Percentiles rank a stretch among this genome's conserved stretches.
phyloP scores from a whole-genome alignment of 2,888 invertebrate genomes.

The Portevinia maculata region DNA sequence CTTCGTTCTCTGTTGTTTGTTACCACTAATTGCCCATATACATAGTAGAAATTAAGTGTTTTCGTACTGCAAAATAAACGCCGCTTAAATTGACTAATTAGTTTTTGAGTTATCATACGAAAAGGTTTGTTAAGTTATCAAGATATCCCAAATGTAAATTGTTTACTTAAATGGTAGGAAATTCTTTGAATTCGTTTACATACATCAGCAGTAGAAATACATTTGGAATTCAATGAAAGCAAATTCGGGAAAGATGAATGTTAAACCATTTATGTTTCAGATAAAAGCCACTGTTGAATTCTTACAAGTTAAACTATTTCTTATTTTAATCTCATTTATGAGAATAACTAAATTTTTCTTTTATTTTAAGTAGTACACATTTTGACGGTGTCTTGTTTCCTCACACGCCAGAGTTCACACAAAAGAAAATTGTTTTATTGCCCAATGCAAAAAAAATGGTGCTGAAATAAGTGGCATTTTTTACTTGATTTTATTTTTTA shows the following conservation, averaged over 20 bases:
- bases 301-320: too few species aligned
- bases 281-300: too few species aligned
- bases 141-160: constrained; percentile 4
- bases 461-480: constrained; percentile 2
- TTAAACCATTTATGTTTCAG: too few species aligned
- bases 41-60: background rate
- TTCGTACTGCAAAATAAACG: background rate
- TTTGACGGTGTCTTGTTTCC: background rate
- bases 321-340: background rate
- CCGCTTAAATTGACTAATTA: background rate
- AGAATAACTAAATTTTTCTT: background rate
- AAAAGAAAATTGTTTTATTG: constrained; percentile 1
- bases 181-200: background rate
- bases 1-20: constrained; percentile 39
- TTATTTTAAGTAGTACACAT: background rate
- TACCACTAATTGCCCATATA: constrained; percentile 19
- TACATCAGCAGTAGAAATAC: too few species aligned
- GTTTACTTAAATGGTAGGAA: background rate
- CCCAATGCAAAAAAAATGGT: constrained; percentile 10
- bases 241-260: too few species aligned
- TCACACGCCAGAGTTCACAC: background rate
- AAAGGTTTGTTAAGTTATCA: constrained; percentile 47
- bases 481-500: background rate
- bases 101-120: background rate
- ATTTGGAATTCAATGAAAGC: too few species aligned